Evolutionary conservation across 92 coral and sea anemone genomes (phyloP).

Genomic region (Blastomussa wellsi): DNA sequence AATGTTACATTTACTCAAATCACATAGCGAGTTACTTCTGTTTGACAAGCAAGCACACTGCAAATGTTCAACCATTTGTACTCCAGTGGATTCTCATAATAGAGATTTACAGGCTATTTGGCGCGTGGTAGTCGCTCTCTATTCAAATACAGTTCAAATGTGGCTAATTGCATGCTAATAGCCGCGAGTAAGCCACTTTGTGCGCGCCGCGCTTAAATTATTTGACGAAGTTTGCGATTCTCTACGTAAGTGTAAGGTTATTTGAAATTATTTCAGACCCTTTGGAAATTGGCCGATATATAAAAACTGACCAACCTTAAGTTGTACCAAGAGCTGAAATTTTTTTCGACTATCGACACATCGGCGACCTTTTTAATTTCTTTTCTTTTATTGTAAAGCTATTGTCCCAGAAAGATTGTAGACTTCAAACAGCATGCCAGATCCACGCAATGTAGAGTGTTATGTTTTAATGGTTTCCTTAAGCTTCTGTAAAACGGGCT

Average conservation of each 20-base stretch:
- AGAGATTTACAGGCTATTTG: neutral
- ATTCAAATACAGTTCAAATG: neutral
- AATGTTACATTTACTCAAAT: neutral
- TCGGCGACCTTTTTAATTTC: neutral
- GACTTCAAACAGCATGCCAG: neutral
- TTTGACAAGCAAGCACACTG: neutral
- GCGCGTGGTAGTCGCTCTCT: neutral
- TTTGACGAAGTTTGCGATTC: neutral
- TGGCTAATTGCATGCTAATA: slow-evolving; percentile 28
- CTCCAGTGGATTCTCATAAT: neutral
- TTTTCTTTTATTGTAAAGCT: neutral
- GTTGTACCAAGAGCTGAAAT: neutral
- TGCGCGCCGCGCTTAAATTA: neutral
- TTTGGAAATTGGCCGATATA: neutral
- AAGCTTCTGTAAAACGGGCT: neutral
- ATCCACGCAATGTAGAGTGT: neutral
- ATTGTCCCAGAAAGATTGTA: neutral
- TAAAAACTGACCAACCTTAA: neutral
- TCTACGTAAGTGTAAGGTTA: neutral
- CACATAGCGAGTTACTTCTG: neutral
- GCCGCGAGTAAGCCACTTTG: slow-evolving; percentile 14
- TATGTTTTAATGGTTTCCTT: neutral
- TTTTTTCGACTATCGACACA: neutral
- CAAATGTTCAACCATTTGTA: neutral
- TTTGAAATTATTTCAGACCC: neutral